Conservation (phyloP, 2,113 vertebrate genomes). For the Labeo rohita region DNA sequence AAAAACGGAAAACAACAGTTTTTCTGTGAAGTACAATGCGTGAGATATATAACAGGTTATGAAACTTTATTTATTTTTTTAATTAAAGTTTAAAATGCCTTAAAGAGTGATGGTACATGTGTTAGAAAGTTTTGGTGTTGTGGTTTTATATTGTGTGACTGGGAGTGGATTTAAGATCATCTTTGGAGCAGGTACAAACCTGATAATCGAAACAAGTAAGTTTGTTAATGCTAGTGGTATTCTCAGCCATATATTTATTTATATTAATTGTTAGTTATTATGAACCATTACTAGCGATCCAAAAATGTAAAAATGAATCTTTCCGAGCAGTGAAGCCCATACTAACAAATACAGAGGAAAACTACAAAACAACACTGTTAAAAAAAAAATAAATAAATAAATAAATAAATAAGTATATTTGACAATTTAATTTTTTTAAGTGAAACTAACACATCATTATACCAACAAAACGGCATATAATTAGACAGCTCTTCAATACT, state of each 20-base stretch:
- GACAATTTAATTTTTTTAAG: too few relatives aligned
- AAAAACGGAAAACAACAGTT: neutral
- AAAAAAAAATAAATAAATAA: too few relatives aligned
- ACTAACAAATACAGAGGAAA: neutral
- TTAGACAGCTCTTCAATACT: neutral
- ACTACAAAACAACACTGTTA: neutral
- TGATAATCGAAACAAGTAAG: conserved; percentile 47
- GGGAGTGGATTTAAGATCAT: conserved; percentile 18
- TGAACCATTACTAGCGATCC: neutral
- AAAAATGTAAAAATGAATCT: neutral
- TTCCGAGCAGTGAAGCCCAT: neutral
- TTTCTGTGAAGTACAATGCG: too few relatives aligned
- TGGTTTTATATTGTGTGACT: conserved; percentile 46
- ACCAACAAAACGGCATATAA: neutral
- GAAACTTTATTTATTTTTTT: neutral
- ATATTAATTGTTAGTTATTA: neutral
- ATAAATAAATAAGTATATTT: too few relatives aligned
- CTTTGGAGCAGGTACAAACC: conserved; percentile 42
- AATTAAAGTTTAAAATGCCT: neutral
- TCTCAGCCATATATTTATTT: neutral
- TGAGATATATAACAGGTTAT: neutral
- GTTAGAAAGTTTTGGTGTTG: conserved; percentile 14
- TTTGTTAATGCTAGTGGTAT: neutral
- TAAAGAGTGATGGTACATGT: neutral
- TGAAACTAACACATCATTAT: neutral